Conservation (phyloP, 2,113 vertebrate genomes). For the Madoqua kirkii region DNA sequence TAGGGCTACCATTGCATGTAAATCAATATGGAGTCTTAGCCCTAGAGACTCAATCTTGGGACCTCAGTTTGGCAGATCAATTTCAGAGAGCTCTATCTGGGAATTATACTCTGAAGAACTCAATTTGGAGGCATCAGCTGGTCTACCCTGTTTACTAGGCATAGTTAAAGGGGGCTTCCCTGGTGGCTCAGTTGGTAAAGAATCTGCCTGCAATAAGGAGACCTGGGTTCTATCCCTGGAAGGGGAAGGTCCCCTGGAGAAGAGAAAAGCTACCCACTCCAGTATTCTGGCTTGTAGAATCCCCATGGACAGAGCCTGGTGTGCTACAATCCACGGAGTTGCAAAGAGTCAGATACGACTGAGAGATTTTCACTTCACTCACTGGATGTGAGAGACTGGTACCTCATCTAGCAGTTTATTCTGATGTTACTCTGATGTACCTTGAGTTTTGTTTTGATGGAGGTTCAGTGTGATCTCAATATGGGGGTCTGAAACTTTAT, state of each 20-base stretch:
- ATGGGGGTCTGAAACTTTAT: background rate
- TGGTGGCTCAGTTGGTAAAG: background rate
- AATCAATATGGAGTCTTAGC: background rate
- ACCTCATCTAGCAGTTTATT: background rate
- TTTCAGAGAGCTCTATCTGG: background rate
- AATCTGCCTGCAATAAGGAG: background rate
- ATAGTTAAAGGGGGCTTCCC: background rate
- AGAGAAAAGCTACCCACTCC: background rate
- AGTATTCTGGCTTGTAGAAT: background rate
- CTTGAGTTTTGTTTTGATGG: background rate
- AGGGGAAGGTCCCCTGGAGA: background rate
- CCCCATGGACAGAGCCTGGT: background rate
- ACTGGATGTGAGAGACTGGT: background rate
- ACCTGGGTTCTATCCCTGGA: background rate
- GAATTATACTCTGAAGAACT: background rate
- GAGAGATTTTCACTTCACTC: background rate
- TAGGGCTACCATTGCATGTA: background rate
- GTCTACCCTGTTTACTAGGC: background rate
- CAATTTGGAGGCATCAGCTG: background rate
- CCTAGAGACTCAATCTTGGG: background rate
- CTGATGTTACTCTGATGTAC: background rate
- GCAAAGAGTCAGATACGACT: background rate
- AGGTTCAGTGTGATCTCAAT: background rate
- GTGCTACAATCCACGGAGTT: background rate
- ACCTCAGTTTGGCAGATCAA: background rate